phyloP scores from a whole-genome alignment of 2,113 vertebrate genomes.

The Apistogramma diplotaenia region DNA sequence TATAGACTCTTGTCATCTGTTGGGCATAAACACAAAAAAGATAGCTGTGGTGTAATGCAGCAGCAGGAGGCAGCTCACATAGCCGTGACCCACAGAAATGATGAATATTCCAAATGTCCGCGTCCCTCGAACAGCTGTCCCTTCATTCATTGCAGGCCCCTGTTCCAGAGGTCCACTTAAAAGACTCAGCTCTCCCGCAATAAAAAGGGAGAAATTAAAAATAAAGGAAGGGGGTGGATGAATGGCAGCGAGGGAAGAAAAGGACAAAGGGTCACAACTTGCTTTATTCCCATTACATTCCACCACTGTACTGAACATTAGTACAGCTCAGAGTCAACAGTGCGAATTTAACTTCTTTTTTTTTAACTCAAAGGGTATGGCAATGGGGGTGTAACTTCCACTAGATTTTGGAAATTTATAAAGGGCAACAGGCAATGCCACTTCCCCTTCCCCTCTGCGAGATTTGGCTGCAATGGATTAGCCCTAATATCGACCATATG shows the following conservation, averaged over 20 bases:
- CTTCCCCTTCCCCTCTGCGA: conserved; percentile 65
- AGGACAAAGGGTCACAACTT: conserved; percentile 64
- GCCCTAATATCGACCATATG: conserved; percentile 77
- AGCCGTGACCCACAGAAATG: conserved; percentile 53
- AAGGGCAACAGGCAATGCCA: conserved; percentile 64
- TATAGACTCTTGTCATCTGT: neutral
- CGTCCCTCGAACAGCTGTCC: conserved; percentile 71
- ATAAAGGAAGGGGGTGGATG: conserved; percentile 56
- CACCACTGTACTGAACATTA: conserved; percentile 40
- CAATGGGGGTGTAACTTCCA: conserved; percentile 42
- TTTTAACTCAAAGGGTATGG: neutral
- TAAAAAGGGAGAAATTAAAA: conserved; percentile 74
- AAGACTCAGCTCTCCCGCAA: conserved; percentile 62
- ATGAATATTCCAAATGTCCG: conserved; percentile 76
- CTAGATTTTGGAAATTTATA: conserved; percentile 57
- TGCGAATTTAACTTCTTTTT: conserved; percentile 4
- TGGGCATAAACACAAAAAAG: neutral
- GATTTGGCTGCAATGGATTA: conserved; percentile 68
- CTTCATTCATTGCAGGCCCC: conserved; percentile 61
- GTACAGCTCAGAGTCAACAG: conserved; percentile 28
- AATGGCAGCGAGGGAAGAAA: conserved; percentile 50
- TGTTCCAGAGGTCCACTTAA: conserved; percentile 67
- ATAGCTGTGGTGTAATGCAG: conserved; percentile 34
- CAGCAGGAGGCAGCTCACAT: conserved; percentile 48
- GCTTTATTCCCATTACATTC: conserved; percentile 68